These are phyloP conservation scores for Pandemis heparana DNA, from an alignment of 2,888 invertebrate species.

Conservation along the genomic window DNA sequence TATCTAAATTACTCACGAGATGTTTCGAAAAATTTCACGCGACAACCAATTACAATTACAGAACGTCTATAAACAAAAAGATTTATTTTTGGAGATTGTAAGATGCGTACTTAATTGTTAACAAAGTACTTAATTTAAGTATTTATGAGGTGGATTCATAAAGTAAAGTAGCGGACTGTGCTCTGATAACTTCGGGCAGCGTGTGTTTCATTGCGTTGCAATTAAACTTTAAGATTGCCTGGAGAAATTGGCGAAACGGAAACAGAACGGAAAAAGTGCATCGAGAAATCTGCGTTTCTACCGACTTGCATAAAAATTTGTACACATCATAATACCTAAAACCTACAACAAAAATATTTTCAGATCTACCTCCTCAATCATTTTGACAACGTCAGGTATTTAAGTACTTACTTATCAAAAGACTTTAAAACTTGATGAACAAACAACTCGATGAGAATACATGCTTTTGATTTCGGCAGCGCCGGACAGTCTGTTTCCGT, in stretches of 20 bases:
- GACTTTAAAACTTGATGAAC: not conserved
- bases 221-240: conserved; percentile 23
- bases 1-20: not conserved
- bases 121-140: too few species aligned
- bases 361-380: not conserved
- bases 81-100: too few species aligned
- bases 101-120: too few species aligned
- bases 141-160: not conserved
- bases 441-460: not conserved
- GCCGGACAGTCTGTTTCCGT: not conserved
- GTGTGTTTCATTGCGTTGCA: conserved; percentile 8
- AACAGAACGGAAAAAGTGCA: conserved; percentile 16
- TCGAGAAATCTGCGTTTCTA: conserved; percentile 8
- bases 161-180: not conserved
- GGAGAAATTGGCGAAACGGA: conserved; percentile 21
- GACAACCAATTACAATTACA: not conserved
- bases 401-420: too few species aligned
- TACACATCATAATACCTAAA: not conserved
- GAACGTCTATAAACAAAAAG: not conserved
- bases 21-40: not conserved
- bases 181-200: not conserved
- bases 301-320: not conserved
- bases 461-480: not conserved
- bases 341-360: not conserved
- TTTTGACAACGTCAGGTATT: not conserved